A percentile compares a stretch with the other conserved stretches of the same genome.
phyloP scores from a whole-genome alignment of 2,113 vertebrate genomes.

The Tachuris rubrigastra region DNA sequence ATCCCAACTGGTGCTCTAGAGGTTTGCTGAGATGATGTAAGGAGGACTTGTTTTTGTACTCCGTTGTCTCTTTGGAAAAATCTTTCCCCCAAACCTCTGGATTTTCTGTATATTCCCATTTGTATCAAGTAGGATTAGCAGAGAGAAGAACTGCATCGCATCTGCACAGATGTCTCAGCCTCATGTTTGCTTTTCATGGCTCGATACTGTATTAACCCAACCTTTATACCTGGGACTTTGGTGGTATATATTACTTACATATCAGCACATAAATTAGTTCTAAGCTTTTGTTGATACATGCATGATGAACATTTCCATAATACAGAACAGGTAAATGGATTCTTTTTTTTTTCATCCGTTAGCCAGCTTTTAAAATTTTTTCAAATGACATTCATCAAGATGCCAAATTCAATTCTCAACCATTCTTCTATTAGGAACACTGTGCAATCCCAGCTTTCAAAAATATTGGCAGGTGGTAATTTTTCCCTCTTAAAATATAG shows the following conservation, averaged over 20 bases:
- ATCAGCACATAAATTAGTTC: neutral
- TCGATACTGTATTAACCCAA: neutral
- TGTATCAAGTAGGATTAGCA: accelerated
- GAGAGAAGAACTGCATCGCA: neutral
- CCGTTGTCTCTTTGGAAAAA: neutral
- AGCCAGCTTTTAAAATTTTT: neutral
- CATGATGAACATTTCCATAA: neutral
- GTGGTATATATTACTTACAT: neutral
- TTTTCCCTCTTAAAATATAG: conserved; percentile 26
- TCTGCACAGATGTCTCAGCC: neutral
- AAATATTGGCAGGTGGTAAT: conserved; percentile 46
- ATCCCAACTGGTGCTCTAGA: neutral
- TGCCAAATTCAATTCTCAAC: conserved; percentile 12
- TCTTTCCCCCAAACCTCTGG: neutral
- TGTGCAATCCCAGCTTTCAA: conserved; percentile 12
- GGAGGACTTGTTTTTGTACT: accelerated
- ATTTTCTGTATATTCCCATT: neutral
- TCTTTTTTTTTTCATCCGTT: neutral
- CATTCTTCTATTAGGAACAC: neutral
- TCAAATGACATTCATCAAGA: conserved; percentile 24
- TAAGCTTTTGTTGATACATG: neutral
- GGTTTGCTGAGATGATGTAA: neutral
- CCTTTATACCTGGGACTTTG: neutral
- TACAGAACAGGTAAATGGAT: neutral
- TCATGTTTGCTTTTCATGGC: neutral